Base-by-base conservation (phyloP, 2,888 invertebrate species). In the Xestia sexstrigata region DNA sequence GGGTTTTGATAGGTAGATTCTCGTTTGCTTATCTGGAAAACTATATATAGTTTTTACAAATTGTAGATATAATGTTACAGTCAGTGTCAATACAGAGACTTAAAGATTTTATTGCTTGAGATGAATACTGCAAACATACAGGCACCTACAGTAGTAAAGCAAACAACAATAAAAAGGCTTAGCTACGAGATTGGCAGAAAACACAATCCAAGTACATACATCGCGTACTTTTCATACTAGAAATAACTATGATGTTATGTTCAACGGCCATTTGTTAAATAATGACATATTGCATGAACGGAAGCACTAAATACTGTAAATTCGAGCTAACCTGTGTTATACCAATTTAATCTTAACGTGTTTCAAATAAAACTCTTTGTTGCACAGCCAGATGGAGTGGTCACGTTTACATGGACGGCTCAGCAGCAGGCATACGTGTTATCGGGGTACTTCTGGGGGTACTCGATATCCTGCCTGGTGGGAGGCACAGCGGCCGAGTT, bases 401-500 rank as follows among this genome's bases (percentile, higher is more conserved):
- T 92, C 2, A 95, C 95, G 0, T 96, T 97, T 79, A 92, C 94
- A 71, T 98, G 98, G 98, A 97, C 97, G 45, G 92, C 96, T 9
- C 96, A 97, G 87, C 95, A 97, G 89, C 98, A 98, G 91, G 98
- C 97, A 0, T 94, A 97, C 69, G 97, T 98, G 1, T 89, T 98
- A 55, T 97, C 98, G 0, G 95, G 96, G 0, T 96, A 96, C 85
- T 96, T 96, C 90, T 96, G 96, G 96, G 96, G 96, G 6, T 98
- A 98, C 89, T 97, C 97, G 74, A 92, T 97, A 68, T 97, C 98
- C 1, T 97, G 97, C 52, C 92, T 98, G 74, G 97, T 97, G 0
- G 96, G 97, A 0, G 98, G 98, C 1, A 97, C 97, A 1, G 92
- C 98, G 17, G 98, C 98, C 0, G 98, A 98, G 93, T 94, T 97